phyloP scores from a whole-genome alignment of 2,113 vertebrate species.

The Callaeas wilsoni region DNA sequence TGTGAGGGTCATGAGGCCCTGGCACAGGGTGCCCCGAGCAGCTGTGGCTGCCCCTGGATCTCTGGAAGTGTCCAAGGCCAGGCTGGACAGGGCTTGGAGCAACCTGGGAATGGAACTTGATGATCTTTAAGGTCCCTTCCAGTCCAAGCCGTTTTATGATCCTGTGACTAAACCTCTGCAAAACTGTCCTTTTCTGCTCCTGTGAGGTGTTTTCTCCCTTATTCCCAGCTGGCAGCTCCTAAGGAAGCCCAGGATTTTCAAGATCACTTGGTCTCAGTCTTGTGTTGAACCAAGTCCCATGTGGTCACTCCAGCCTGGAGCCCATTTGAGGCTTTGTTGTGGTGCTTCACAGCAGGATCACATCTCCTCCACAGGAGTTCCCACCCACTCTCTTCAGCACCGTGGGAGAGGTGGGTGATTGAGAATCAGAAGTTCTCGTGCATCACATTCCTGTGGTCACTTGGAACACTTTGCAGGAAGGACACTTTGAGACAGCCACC shows the following conservation, averaged over 20 bases:
- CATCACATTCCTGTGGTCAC: background rate
- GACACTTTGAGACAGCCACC: background rate
- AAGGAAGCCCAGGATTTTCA: background rate
- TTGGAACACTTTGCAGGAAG: background rate
- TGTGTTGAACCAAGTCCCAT: background rate
- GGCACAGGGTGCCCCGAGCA: background rate
- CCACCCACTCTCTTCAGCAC: background rate
- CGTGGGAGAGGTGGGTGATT: rapidly evolving
- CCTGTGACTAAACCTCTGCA: background rate
- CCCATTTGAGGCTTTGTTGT: background rate
- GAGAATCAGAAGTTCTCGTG: background rate
- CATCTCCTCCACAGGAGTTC: rapidly evolving
- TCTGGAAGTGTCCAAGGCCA: background rate
- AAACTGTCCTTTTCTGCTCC: background rate
- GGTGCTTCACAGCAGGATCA: background rate
- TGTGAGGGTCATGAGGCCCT: background rate
- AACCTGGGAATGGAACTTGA: background rate
- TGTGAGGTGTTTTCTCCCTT: rapidly evolving
- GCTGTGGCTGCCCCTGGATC: background rate
- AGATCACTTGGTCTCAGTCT: background rate
- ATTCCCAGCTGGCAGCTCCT: background rate
- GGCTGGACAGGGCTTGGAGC: background rate
- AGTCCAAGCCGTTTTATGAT: background rate
- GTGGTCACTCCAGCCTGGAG: background rate
- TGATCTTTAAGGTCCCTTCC: background rate